These are phyloP conservation scores for Aspiorhynchus laticeps DNA, from an alignment of 2,113 vertebrate species.

Conservation along the genomic window DNA sequence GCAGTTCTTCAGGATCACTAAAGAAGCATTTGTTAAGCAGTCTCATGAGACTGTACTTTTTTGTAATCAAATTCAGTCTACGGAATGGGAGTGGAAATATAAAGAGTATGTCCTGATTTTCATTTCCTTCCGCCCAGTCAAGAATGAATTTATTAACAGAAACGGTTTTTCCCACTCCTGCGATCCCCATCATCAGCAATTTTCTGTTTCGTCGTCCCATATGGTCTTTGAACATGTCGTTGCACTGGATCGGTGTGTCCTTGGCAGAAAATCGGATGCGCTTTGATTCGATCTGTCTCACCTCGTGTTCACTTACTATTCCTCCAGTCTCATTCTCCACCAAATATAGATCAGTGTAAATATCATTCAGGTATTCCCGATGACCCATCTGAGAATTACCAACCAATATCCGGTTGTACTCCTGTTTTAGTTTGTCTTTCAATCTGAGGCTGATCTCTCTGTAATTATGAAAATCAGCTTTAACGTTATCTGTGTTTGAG, in stretches of 20 bases:
- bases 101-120: conserved; percentile 42
- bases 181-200: conserved; percentile 23
- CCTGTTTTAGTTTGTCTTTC: background rate
- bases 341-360: background rate
- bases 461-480: too few species aligned
- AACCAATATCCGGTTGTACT: background rate
- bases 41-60: background rate
- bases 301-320: background rate
- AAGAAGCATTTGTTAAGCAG: background rate
- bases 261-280: fast-evolving
- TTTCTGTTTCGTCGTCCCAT: background rate
- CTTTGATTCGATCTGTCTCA: background rate
- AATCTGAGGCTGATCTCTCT: background rate
- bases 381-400: background rate
- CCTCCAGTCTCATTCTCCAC: background rate
- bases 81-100: conserved; percentile 53
- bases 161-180: conserved; percentile 37
- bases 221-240: background rate
- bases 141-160: conserved; percentile 47
- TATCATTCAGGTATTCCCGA: background rate
- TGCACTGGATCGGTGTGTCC: fast-evolving
- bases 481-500: too few species aligned
- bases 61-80: background rate
- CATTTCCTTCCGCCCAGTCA: conserved; percentile 26
- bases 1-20: background rate